These are phyloP conservation scores for Tragelaphus scriptus DNA, from an alignment of 2,113 vertebrate species.

Conservation along the genomic window DNA sequence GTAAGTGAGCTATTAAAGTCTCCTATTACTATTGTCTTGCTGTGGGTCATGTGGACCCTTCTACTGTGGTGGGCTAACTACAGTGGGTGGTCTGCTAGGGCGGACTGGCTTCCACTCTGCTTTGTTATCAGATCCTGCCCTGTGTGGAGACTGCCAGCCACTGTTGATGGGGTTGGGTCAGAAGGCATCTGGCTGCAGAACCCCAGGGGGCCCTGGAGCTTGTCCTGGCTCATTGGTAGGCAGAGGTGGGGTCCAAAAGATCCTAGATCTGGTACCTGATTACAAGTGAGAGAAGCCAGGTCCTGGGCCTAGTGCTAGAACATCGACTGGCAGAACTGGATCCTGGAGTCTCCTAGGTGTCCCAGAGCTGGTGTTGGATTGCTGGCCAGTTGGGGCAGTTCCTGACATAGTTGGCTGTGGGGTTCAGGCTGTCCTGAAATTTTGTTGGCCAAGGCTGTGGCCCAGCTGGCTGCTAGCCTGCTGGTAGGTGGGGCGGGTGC, in stretches of 20 bases:
- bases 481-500: not conserved
- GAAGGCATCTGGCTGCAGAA: not conserved
- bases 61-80: not conserved
- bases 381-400: not conserved
- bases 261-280: not conserved
- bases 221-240: not conserved
- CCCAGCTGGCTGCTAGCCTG: not conserved
- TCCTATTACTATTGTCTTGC: not conserved
- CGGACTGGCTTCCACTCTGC: not conserved
- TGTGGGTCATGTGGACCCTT: not conserved
- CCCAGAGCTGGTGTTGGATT: not conserved
- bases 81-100: not conserved
- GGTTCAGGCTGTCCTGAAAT: not conserved
- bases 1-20: not conserved
- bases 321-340: not conserved
- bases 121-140: not conserved
- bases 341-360: not conserved
- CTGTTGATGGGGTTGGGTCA: not conserved
- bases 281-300: not conserved
- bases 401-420: not conserved
- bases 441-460: not conserved
- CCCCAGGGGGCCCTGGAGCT: not conserved
- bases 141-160: not conserved
- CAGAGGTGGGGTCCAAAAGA: not conserved
- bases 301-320: not conserved